Evolutionary conservation across 2,113 vertebrate genomes (phyloP), one percentile per base, ranked within the genome.

Genomic region (Eudyptes chrysolophus): DNA sequence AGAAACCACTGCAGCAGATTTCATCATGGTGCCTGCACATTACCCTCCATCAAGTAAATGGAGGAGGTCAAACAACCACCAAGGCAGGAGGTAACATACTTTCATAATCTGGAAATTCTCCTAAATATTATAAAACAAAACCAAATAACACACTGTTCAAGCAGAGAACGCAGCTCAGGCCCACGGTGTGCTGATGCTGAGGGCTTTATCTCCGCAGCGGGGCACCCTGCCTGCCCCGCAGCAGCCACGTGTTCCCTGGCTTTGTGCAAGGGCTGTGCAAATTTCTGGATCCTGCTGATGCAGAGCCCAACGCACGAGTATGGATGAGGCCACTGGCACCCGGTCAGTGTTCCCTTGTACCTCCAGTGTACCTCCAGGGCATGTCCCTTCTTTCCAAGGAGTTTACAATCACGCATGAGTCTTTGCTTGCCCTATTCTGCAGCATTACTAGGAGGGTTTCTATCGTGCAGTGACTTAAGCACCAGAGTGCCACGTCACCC

Each of bases 181-280:
- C 40, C 2, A 0, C 0, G 0, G 10, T 7, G 26, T 32, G 69
- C 14, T 20, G 78, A 14, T 46, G 68, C 27, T 58, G 16, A 13
- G 42, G 49, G 49, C 32, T 16, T 6, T 51, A 46, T 21, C 72
- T 34, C 58, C 0, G 1, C 77, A 68, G 40, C 9, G 1, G 65
- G 21, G 26, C 66, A 42, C 7, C 17, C 16, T 29, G 34, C 49
- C 25, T 16, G n/a, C 13, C 54, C 42, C 51, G 19, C 57, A 27
- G 18, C 52, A 30, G 3, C 48, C 24, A 0, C 0, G 1, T 2
- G 12, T 34, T 40, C 46, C 62, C 66, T 1, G 0, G 7, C 13
- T 16, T 46, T 9, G 5, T 30, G 48, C 20, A 66, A 75, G 48
- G 36, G 10, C 38, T 3, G 1, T 19, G 27, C 44, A 77, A 21